phyloP scores from a whole-genome alignment of 2,888 invertebrate genomes.

The Hedychridium roseum region DNA sequence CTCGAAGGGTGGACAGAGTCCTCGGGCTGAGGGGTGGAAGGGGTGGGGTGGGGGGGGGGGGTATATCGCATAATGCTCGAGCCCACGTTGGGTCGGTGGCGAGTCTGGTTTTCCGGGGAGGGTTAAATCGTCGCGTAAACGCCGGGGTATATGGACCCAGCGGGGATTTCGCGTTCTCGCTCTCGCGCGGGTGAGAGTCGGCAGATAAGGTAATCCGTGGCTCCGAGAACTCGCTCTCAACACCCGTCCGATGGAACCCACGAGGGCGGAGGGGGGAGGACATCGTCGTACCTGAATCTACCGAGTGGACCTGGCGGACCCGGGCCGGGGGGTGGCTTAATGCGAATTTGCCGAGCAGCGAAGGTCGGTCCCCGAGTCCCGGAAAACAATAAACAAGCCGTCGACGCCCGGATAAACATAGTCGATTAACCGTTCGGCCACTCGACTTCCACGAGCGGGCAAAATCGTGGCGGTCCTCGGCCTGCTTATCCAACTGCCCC shows the following conservation, averaged over 20 bases:
- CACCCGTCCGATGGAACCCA: constrained; percentile 34
- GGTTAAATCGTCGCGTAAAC: constrained; percentile 48
- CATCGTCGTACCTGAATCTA: constrained; percentile 25
- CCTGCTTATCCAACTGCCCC: too few relatives aligned
- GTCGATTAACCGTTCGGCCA: too few relatives aligned
- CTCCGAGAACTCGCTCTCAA: constrained; percentile 47
- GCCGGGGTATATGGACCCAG: constrained; percentile 41
- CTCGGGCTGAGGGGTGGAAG: constrained; percentile 15
- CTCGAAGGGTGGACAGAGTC: too few relatives aligned
- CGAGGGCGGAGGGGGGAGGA: constrained; percentile 7
- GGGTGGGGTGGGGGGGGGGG: constrained; percentile 19
- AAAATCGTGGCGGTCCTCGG: too few relatives aligned
- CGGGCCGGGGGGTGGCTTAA: constrained; percentile 21
- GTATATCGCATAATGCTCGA: constrained; percentile 33
- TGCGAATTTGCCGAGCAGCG: constrained; percentile 34
- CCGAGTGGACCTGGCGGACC: not conserved
- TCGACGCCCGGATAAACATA: too few relatives aligned
- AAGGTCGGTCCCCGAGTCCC: constrained; percentile 22
- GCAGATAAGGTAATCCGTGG: constrained; percentile 62
- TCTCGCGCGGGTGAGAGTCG: constrained; percentile 52
- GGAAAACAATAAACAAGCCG: constrained; percentile 52
- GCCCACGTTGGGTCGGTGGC: constrained; percentile 20
- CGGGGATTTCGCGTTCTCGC: constrained; percentile 47
- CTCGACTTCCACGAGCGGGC: too few relatives aligned
- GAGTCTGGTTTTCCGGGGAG: constrained; percentile 25